Percentiles rank a stretch among this genome's conserved stretches.
These are phyloP conservation scores for Clytia hemisphaerica DNA, from an alignment of 30 jellyfish, hydroid and myxozoan genomes.

Conservation along the genomic window DNA sequence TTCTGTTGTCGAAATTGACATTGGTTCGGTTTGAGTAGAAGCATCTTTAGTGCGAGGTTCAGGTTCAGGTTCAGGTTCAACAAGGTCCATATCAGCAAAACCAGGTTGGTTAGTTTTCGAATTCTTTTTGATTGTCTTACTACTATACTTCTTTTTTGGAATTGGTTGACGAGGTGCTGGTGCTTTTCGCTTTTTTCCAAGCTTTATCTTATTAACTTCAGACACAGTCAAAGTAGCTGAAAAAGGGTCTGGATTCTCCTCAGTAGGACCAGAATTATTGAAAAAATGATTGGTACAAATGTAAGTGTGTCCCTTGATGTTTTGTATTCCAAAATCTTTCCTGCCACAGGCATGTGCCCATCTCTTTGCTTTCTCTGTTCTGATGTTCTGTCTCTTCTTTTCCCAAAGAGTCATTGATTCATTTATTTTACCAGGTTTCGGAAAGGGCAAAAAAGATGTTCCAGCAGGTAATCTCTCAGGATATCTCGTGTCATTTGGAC, in stretches of 20 bases:
- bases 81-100: not conserved
- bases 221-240: conserved; percentile 21
- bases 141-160: not conserved
- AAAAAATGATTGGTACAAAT: conserved; percentile 18
- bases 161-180: conserved; percentile 16
- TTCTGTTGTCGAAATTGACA: too few relatives aligned
- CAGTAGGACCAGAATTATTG: conserved; percentile 22
- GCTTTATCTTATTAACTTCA: conserved; percentile 20
- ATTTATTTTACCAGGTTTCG: conserved; percentile 38
- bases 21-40: conserved; percentile 1
- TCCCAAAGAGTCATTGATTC: conserved; percentile 53
- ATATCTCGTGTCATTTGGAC: conserved; percentile 44
- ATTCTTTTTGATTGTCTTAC: conserved; percentile 1
- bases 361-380: not conserved
- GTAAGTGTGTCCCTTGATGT: conserved; percentile 15
- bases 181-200: conserved; percentile 22
- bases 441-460: conserved; percentile 28
- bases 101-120: not conserved
- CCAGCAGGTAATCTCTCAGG: conserved; percentile 48
- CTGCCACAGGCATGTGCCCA: conserved; percentile 41
- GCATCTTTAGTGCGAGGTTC: not conserved
- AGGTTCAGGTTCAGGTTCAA: not conserved
- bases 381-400: not conserved
- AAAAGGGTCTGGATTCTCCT: conserved; percentile 27
- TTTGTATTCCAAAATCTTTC: conserved; percentile 7